These are phyloP conservation scores for Symphodus melops DNA, from an alignment of 2,113 vertebrate species.

Conservation along the genomic window DNA sequence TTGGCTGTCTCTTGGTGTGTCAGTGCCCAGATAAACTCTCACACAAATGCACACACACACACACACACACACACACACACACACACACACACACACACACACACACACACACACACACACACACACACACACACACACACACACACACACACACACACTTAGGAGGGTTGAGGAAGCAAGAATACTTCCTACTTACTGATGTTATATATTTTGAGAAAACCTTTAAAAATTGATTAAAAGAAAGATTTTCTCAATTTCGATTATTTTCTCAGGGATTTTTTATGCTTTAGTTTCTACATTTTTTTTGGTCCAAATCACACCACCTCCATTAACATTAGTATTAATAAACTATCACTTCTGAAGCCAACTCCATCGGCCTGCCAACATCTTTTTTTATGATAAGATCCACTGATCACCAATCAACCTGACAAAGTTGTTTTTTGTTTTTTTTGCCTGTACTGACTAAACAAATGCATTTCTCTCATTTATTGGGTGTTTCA, in stretches of 20 bases:
- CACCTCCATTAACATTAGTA: neutral
- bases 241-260: neutral
- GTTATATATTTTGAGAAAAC: neutral
- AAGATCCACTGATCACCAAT: conserved; percentile 4
- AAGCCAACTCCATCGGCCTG: neutral
- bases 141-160: conserved; percentile 20
- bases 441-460: neutral
- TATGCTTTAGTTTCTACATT: neutral
- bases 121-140: conserved; percentile 14
- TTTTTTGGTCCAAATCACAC: neutral
- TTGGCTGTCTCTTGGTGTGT: conserved; percentile 50
- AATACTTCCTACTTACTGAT: neutral
- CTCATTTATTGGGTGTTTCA: conserved; percentile 2
- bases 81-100: conserved; percentile 20
- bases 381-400: neutral
- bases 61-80: conserved; percentile 16
- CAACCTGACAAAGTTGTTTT: neutral
- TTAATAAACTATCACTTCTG: neutral
- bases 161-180: neutral
- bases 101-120: conserved; percentile 24
- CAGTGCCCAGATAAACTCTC: conserved; percentile 45
- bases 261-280: neutral
- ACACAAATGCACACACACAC: conserved; percentile 22
- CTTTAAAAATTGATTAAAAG: neutral
- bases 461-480: neutral